A percentile compares a stretch with the other conserved stretches of the same genome.
Evolutionary conservation across 2,888 invertebrate genomes (phyloP).

Genomic region (Sceliomorpha sp.): DNA sequence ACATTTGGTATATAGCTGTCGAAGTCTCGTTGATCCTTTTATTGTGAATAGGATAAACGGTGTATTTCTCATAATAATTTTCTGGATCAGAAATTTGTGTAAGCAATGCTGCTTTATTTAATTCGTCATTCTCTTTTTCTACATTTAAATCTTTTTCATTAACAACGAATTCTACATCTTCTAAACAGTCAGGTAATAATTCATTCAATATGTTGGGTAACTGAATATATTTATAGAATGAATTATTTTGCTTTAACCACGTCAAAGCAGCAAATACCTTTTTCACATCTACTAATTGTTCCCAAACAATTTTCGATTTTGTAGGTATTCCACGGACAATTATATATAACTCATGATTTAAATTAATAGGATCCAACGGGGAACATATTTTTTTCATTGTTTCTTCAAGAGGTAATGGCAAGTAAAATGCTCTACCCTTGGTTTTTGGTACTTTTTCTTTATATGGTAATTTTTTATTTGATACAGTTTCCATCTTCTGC

Average conservation of each 20-base stretch:
- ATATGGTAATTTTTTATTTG: conserved; percentile 62
- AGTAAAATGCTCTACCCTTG: conserved; percentile 65
- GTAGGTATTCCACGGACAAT: conserved; percentile 66
- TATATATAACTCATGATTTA: conserved; percentile 66
- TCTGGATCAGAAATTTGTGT: conserved; percentile 48
- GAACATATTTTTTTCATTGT: conserved; percentile 67
- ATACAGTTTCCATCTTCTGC: conserved; percentile 64
- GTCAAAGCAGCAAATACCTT: conserved; percentile 65
- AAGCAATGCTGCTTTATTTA: conserved; percentile 20
- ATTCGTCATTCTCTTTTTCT: background rate
- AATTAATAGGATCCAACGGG: conserved; percentile 60
- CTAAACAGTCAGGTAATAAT: conserved; percentile 12
- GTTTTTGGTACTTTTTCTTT: conserved; percentile 55
- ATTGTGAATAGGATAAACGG: conserved; percentile 40
- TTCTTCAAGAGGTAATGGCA: conserved; percentile 69
- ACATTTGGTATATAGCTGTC: conserved; percentile 58
- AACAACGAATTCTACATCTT: conserved; percentile 13
- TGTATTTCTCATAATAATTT: conserved; percentile 48
- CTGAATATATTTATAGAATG: conserved; percentile 60
- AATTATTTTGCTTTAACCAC: conserved; percentile 67
- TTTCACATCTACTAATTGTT: conserved; percentile 65
- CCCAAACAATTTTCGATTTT: conserved; percentile 63
- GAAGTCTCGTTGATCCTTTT: conserved; percentile 34
- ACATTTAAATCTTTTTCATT: no score
- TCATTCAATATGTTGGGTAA: conserved; percentile 42